Conservation (phyloP, 92 coral and sea anemone species). For the Porites lobata region DNA sequence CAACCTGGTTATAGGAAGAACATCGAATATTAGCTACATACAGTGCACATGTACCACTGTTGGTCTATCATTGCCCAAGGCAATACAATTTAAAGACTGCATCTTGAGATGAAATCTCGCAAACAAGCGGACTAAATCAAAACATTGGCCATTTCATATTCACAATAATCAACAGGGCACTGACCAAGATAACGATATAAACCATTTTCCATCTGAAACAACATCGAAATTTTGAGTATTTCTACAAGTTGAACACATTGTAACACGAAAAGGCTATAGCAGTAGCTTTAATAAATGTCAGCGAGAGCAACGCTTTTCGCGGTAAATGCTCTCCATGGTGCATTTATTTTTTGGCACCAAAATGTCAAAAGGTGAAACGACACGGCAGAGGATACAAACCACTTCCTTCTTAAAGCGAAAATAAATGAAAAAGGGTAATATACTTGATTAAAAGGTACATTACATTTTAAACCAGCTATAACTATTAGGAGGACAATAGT, state of each 20-base stretch:
- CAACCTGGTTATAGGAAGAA: neutral
- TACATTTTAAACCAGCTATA: neutral
- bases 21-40: conserved; percentile 21
- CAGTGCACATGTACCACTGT: neutral
- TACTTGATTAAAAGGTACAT: neutral
- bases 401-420: neutral
- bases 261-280: neutral
- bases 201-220: conserved; percentile 9
- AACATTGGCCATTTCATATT: conserved; percentile 30
- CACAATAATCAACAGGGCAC: neutral
- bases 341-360: conserved; percentile 2
- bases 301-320: neutral
- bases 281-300: too few relatives aligned
- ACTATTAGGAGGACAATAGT: neutral
- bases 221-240: conserved; percentile 1
- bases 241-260: neutral
- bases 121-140: conserved; percentile 17
- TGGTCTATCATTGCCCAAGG: conserved; percentile 21
- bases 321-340: neutral
- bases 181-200: conserved; percentile 15
- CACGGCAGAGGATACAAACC: neutral
- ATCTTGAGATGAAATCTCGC: conserved; percentile 25
- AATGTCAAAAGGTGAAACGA: conserved; percentile 21
- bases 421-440: neutral
- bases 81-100: conserved; percentile 3